phyloP scores from a whole-genome alignment of 2,113 vertebrate genomes.

The Dipodomys stephensi region DNA sequence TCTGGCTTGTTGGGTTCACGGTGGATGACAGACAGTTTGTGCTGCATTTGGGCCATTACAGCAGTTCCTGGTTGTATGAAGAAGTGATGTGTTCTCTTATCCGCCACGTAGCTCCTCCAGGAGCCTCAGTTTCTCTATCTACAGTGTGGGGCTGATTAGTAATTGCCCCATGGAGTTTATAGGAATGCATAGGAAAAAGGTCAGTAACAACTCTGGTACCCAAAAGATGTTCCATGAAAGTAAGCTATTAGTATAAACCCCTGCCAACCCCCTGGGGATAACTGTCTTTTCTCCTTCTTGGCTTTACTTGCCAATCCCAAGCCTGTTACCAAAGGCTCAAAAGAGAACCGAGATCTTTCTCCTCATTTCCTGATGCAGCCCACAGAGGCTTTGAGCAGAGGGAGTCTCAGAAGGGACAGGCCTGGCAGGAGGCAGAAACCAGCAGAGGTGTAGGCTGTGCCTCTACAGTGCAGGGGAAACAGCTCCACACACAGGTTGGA shows the following conservation, averaged over 20 bases:
- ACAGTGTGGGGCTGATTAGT: background rate
- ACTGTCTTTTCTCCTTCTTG: background rate
- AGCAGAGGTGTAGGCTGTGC: background rate
- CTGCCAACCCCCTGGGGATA: background rate
- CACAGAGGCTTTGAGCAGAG: conserved; percentile 25
- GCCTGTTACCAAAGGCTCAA: background rate
- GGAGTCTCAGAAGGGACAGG: background rate
- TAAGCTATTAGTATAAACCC: background rate
- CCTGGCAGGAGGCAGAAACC: background rate
- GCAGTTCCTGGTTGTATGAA: background rate
- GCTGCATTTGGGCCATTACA: background rate
- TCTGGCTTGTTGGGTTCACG: background rate
- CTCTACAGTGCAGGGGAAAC: background rate
- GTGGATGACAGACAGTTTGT: background rate
- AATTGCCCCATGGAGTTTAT: background rate
- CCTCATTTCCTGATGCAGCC: background rate
- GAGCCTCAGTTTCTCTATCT: conserved; percentile 58
- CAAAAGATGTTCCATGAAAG: background rate
- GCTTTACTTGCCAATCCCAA: background rate
- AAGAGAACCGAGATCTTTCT: background rate
- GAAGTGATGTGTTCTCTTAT: background rate
- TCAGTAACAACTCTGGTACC: background rate
- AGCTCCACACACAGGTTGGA: background rate
- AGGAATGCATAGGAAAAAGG: background rate
- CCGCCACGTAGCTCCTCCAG: background rate